Base-by-base conservation (phyloP, 1,140 invertebrate species). In the Galleria mellonella region DNA sequence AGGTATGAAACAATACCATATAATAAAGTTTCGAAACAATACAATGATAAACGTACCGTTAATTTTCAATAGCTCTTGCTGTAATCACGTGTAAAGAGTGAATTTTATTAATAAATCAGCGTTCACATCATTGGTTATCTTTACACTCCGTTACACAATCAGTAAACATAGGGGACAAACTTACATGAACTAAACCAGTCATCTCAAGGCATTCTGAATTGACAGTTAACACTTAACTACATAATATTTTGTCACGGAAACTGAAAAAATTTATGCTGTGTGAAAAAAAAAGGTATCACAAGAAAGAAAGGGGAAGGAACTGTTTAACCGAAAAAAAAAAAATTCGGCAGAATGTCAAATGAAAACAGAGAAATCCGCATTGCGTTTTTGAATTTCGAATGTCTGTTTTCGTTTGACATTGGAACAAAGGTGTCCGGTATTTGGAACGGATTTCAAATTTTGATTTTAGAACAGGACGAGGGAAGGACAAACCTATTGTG, bases 201-300 rank as follows among this genome's bases (percentile, higher is more conserved):
- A 58, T 53, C 50, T 47, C 32, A 60, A 60, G 57, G 53, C 52
- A 55, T 60, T 36, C 46, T 46, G 31, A 60, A 60, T 52, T 55
- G 49, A 55, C 49, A 37, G 35, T 17, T 29, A 42, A 37, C 45
- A 48, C 33, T 41, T 23, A 29, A 50, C 43, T 46, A 27, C 30
- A 28, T 42, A 23, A 13, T 40, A 27, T 27, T 37, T 37, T 13
- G 13, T n/a, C 35, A 37, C 14, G 17, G n/a, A 15, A 37, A 37
- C 35, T 37, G 35, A 15, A 37, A 37, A 37, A 33, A 17, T 1
- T n/a, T 15, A 37, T 9, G 17, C 14, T 6, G 32, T 27, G 12
- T 28, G 27, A 43, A 46, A 52, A 46, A 36, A n/a, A 17, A 14
- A 12, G 12, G 8, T 14, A 35, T 12, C 9, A 15, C 12, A 37